A percentile compares a stretch with the other conserved stretches of the same genome.
Evolutionary conservation across 1,140 invertebrate species (phyloP).

Genomic region (Calephelis virginiensis): DNA sequence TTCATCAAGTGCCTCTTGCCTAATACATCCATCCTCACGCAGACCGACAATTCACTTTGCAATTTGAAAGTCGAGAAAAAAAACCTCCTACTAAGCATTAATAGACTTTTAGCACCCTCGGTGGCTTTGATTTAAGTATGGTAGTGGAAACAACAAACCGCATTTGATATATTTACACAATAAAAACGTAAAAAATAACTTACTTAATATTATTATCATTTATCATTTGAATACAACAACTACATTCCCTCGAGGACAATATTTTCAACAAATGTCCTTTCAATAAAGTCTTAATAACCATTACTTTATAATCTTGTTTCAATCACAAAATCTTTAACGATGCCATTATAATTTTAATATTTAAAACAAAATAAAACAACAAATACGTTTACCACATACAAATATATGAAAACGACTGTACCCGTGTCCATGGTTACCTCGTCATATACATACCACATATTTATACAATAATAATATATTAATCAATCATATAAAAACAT

Average conservation of each 20-base stretch:
- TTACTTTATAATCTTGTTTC: constrained; percentile 60
- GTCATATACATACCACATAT: constrained; percentile 32
- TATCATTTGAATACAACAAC: constrained; percentile 78
- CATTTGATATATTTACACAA: constrained; percentile 72
- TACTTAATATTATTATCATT: constrained; percentile 78
- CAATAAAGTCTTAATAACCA: constrained; percentile 77
- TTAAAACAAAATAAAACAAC: constrained; percentile 59
- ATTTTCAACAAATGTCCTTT: constrained; percentile 75
- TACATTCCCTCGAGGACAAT: constrained; percentile 71
- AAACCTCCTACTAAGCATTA: constrained; percentile 55
- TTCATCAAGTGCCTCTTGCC: constrained; percentile 3
- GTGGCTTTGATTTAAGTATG: constrained; percentile 64
- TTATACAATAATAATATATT: constrained; percentile 71
- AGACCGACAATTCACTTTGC: constrained; percentile 41
- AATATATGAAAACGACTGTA: constrained; percentile 45
- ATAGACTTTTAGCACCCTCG: constrained; percentile 76
- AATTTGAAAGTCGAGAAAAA: constrained; percentile 40
- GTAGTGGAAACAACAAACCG: constrained; percentile 72
- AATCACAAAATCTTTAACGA: constrained; percentile 75
- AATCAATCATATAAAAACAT: constrained; percentile 74
- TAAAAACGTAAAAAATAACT: constrained; percentile 79
- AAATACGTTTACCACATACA: constrained; percentile 53
- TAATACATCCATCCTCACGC: constrained; percentile 34
- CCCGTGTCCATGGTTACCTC: constrained; percentile 25
- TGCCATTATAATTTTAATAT: constrained; percentile 59